Conservation (phyloP, 2,113 vertebrate genomes). For the Alaudala cheleensis region DNA sequence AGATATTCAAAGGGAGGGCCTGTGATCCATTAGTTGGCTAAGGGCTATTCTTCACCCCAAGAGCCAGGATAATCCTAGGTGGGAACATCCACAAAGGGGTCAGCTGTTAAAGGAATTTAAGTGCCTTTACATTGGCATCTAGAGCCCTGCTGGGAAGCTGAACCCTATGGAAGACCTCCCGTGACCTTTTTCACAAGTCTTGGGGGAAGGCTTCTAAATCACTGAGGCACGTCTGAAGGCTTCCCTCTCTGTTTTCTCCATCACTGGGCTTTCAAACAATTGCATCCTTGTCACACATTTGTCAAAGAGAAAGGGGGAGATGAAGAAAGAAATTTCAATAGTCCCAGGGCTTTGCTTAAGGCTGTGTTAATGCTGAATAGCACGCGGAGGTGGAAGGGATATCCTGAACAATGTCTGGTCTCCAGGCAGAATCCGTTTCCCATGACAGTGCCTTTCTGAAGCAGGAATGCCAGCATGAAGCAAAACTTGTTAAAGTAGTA, state of each 20-base stretch:
- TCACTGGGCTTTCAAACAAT: constrained; percentile 40
- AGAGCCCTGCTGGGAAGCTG: constrained; percentile 42
- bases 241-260: background rate
- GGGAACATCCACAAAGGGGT: constrained; percentile 24
- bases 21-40: background rate
- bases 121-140: constrained; percentile 21
- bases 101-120: constrained; percentile 46
- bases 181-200: constrained; percentile 50
- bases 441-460: constrained; percentile 72
- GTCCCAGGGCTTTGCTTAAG: constrained; percentile 47
- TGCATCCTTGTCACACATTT: constrained; percentile 55
- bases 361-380: constrained; percentile 51
- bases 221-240: constrained; percentile 37
- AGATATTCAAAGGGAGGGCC: background rate
- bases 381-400: constrained; percentile 52
- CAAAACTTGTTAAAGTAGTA: constrained; percentile 75
- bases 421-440: constrained; percentile 69
- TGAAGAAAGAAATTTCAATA: constrained; percentile 59
- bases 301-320: constrained; percentile 49
- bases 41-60: background rate
- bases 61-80: constrained; percentile 51
- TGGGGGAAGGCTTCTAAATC: constrained; percentile 44
- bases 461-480: constrained; percentile 76
- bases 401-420: constrained; percentile 70
- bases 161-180: constrained; percentile 26